These are phyloP conservation scores for Agonopterix arenella DNA, from an alignment of 2,888 invertebrate species.

Conservation along the genomic window DNA sequence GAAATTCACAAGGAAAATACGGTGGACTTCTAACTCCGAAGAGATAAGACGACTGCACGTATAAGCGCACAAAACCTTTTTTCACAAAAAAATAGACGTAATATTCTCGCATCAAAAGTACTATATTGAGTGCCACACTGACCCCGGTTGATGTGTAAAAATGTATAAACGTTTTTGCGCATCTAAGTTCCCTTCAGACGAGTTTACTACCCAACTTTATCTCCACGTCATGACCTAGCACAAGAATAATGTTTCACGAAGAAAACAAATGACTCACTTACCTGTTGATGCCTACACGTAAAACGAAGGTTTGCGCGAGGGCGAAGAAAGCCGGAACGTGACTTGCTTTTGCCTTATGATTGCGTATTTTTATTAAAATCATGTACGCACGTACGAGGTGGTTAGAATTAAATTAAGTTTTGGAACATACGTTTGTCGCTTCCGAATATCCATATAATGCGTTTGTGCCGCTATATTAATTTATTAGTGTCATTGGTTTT, in stretches of 20 bases:
- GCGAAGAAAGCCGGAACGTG: slow-evolving; percentile 36
- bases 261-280: slow-evolving; percentile 65
- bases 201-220: slow-evolving; percentile 21
- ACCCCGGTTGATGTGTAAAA: slow-evolving; percentile 24
- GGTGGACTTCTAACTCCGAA: no score
- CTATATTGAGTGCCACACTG: slow-evolving; percentile 8
- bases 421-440: not conserved
- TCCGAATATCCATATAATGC: not conserved
- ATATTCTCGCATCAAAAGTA: not conserved
- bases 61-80: no score
- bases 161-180: slow-evolving; percentile 24
- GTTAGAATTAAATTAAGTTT: slow-evolving; percentile 28
- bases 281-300: slow-evolving; percentile 55
- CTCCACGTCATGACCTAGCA: slow-evolving; percentile 41
- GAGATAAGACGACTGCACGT: no score
- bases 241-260: slow-evolving; percentile 44
- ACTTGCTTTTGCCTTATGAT: slow-evolving; percentile 38
- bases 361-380: slow-evolving; percentile 45
- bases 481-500: no score
- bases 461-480: no score
- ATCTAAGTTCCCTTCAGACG: slow-evolving; percentile 21
- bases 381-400: slow-evolving; percentile 19
- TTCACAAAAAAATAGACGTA: no score
- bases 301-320: slow-evolving; percentile 36
- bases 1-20: no score